A percentile compares a stretch with the other conserved stretches of the same genome.
Evolutionary conservation across 2,113 vertebrate species (phyloP).

Genomic region (Sylvia atricapilla): DNA sequence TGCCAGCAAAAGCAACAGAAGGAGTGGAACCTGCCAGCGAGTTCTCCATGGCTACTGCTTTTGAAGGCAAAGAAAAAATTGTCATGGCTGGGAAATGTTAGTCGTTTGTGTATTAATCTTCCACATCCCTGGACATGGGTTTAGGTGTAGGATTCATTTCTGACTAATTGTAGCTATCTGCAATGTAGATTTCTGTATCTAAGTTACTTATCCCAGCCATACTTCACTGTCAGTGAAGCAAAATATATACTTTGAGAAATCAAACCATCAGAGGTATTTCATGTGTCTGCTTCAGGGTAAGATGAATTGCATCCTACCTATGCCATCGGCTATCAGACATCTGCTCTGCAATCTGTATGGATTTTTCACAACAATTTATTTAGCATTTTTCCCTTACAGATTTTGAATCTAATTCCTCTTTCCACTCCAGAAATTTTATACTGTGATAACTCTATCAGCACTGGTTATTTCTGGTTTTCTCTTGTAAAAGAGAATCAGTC

Average conservation of each 20-base stretch:
- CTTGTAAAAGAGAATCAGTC: neutral
- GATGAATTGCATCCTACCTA: neutral
- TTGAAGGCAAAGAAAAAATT: neutral
- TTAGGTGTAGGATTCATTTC: neutral
- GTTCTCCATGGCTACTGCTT: slow-evolving; percentile 10
- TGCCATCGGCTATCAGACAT: neutral
- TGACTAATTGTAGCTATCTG: neutral
- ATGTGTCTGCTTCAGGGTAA: neutral
- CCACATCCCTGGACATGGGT: neutral
- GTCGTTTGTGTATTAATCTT: neutral
- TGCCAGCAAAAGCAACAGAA: slow-evolving; percentile 20
- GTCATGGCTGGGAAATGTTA: neutral
- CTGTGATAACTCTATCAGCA: neutral
- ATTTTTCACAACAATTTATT: neutral
- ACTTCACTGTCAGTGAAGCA: neutral
- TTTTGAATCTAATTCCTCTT: neutral
- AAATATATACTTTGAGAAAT: neutral
- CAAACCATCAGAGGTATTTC: neutral
- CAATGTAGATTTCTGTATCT: neutral
- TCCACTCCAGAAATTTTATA: neutral
- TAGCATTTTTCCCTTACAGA: neutral
- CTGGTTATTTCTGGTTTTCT: neutral
- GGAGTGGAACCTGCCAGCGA: neutral
- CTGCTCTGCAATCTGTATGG: neutral
- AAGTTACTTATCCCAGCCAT: neutral